These are phyloP conservation scores for Strix aluco DNA, from an alignment of 2,113 vertebrate species.

Conservation along the genomic window DNA sequence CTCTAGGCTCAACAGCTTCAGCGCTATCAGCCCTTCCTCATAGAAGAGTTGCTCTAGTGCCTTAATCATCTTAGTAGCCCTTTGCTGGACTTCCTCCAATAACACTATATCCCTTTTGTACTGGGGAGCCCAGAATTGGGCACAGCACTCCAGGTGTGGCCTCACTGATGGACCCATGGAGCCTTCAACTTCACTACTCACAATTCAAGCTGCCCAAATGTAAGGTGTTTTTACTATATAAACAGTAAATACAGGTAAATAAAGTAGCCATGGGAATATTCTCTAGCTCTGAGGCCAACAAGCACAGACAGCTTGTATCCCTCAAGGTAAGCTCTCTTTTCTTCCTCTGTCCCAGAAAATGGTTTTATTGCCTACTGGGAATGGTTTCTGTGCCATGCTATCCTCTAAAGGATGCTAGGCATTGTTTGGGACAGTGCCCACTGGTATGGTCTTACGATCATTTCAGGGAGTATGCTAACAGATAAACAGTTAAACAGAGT, in stretches of 20 bases:
- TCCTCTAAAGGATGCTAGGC: not conserved
- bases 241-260: not conserved
- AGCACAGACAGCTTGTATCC: not conserved
- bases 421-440: not conserved
- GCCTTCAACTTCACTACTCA: not conserved
- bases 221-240: not conserved
- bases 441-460: not conserved
- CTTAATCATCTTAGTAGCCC: not conserved
- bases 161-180: not conserved
- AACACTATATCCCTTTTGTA: not conserved
- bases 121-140: not conserved
- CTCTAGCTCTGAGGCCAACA: not conserved
- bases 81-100: not conserved
- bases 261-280: not conserved
- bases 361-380: not conserved
- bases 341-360: not conserved
- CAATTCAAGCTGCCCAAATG: not conserved
- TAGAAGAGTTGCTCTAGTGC: not conserved
- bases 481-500: not conserved
- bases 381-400: not conserved
- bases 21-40: not conserved
- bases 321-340: not conserved
- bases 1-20: not conserved
- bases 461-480: not conserved
- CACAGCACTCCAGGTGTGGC: not conserved